Evolutionary conservation across 2,888 invertebrate species (phyloP), one percentile per base, ranked within the genome.

Genomic region (Lasioglossum marginatum): DNA sequence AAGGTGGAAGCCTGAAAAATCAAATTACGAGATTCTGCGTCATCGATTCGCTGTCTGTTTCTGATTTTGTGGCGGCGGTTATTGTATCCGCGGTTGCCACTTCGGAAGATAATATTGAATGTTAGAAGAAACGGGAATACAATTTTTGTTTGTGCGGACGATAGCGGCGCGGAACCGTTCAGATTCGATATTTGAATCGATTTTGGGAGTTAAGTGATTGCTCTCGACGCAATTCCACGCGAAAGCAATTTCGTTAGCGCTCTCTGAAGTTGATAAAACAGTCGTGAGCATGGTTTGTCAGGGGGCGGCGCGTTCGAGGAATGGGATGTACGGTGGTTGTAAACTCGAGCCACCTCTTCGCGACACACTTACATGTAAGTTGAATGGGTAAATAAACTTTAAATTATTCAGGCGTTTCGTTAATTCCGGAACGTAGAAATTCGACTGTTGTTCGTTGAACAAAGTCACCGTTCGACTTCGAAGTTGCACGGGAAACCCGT

Each of bases 211-310:
- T n/a, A 68, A 52, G 43, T 27, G 66, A 76, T 83, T 57, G 31
- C 43, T 12, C 12, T 6, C 12, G 10, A 10, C 6, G 4, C 71
- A 71, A 23, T 82, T 72, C 34, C n/a, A 4, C 37, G 60, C 16
- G 43, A 74, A 84, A 77, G 84, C 77, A 84, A 84, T 84, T 74
- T 70, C 68, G 84, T 68, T 83, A 74, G 57, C 27, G 68, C 14
- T n/a, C 57, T 23, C 68, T 6, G 12, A 48, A 70, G 73, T 74
- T 70, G 27, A 73, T 66, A n/a, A 52, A 83, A 57, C 83, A 31
- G 73, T 83, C 45, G 72, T 72, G 37, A 73, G 76, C 83, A 31
- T 23, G 52, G 37, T 72, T 71, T 83, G n/a, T 6, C 1, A 63
- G 0, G 27, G 63, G 27, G 16, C 27, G 5, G 27, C 16, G 5